Conservation (phyloP, 1,140 invertebrate genomes). For the Phymorhynchus buccinoides region DNA sequence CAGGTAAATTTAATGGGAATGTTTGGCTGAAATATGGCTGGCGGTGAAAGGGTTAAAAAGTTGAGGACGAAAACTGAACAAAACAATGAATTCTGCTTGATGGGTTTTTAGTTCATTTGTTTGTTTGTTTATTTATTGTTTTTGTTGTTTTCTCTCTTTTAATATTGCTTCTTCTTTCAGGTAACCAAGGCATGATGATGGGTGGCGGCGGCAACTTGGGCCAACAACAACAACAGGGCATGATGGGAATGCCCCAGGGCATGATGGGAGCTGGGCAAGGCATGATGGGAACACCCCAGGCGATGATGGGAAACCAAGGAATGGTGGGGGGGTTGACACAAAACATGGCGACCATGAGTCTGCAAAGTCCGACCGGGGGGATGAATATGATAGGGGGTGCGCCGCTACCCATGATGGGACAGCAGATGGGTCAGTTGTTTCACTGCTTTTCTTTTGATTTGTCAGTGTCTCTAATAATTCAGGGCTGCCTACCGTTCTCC, state of each 20-base stretch:
- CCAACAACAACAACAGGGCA: neutral
- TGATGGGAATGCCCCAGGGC: conserved; percentile 7
- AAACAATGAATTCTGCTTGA: too few relatives aligned
- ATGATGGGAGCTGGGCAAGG: conserved; percentile 26
- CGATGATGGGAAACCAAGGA: conserved; percentile 43
- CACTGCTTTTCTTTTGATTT: too few relatives aligned
- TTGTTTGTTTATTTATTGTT: too few relatives aligned
- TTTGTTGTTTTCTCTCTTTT: too few relatives aligned
- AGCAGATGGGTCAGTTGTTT: neutral
- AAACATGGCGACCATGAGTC: conserved; percentile 56
- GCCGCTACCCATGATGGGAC: conserved; percentile 37
- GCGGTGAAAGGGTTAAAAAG: too few relatives aligned
- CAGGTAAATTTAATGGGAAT: too few relatives aligned
- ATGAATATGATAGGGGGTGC: conserved; percentile 49
- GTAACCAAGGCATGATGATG: conserved; percentile 14
- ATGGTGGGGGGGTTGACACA: conserved; percentile 48
- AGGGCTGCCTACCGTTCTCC: too few relatives aligned
- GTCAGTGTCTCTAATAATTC: too few relatives aligned
- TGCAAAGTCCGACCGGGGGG: conserved; percentile 43
- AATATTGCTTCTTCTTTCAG: neutral
- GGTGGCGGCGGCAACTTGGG: neutral
- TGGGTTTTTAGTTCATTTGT: too few relatives aligned
- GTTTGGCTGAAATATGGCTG: too few relatives aligned
- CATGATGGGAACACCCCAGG: conserved; percentile 13
- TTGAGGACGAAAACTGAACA: too few relatives aligned